A percentile compares a stretch with the other conserved stretches of the same genome.
phyloP scores from a whole-genome alignment of 2,888 invertebrate species.

The Xylota sylvarum region DNA sequence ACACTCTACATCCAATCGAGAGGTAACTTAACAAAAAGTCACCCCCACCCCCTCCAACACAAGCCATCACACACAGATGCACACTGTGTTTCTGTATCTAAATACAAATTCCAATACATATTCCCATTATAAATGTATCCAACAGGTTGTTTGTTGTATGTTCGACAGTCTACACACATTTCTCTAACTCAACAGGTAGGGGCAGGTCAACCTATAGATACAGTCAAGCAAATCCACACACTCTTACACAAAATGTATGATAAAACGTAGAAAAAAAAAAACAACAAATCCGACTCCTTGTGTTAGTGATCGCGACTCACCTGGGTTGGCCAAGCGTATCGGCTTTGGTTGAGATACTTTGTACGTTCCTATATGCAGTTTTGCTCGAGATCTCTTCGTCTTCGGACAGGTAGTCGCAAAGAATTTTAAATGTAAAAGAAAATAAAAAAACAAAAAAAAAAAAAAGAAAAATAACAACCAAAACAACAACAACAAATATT shows the following conservation, averaged over 20 bases:
- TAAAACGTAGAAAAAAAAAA: neutral
- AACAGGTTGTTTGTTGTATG: constrained; percentile 51
- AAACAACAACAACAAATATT: constrained; percentile 34
- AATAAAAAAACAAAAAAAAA: constrained; percentile 38
- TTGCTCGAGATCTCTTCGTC: constrained; percentile 83
- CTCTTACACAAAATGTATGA: neutral
- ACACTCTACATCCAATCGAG: constrained; percentile 62
- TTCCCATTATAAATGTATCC: constrained; percentile 14
- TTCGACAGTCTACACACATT: constrained; percentile 1
- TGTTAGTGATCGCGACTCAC: constrained; percentile 48
- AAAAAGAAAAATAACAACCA: no score
- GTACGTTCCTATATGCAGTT: constrained; percentile 80
- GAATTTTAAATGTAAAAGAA: constrained; percentile 55
- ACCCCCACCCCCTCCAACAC: constrained; percentile 38
- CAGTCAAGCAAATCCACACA: constrained; percentile 19
- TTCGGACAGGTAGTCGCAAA: constrained; percentile 80
- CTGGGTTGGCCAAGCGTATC: constrained; percentile 76
- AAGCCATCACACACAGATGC: constrained; percentile 27
- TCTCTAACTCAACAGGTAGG: constrained; percentile 59
- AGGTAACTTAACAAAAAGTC: constrained; percentile 42
- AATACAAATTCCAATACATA: constrained; percentile 34
- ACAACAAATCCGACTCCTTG: neutral
- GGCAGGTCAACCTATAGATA: constrained; percentile 49
- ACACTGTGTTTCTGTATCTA: constrained; percentile 30
- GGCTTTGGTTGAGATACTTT: constrained; percentile 74